Conservation (phyloP, 2,113 vertebrate species). For the Strix uralensis region DNA sequence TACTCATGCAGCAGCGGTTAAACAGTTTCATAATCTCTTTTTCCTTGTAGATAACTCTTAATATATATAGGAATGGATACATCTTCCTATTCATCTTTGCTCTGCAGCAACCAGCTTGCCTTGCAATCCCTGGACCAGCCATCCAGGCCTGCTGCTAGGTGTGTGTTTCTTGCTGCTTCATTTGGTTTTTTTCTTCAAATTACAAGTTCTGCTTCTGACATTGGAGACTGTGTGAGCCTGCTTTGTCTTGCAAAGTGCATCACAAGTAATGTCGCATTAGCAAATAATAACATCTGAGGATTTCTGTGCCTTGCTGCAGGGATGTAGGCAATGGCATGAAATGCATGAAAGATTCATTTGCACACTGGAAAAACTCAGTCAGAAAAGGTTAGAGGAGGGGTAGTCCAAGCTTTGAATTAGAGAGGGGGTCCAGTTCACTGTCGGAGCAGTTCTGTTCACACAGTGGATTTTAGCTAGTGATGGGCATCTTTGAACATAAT, state of each 20-base stretch:
- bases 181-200: not conserved
- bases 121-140: not conserved
- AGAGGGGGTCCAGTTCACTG: not conserved
- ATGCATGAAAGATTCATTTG: not conserved
- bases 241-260: not conserved
- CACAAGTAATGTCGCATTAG: not conserved
- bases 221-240: not conserved
- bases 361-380: not conserved
- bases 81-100: not conserved
- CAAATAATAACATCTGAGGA: not conserved
- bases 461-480: not conserved
- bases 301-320: not conserved
- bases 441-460: not conserved
- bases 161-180: not conserved
- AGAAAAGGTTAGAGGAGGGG: not conserved
- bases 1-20: not conserved
- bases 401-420: not conserved
- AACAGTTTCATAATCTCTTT: not conserved
- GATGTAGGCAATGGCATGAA: not conserved
- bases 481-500: rapidly evolving
- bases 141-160: not conserved
- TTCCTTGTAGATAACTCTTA: not conserved
- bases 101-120: not conserved
- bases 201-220: not conserved
- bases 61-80: not conserved